These are phyloP conservation scores for Micronycteris hirsuta DNA, from an alignment of 2,113 vertebrate species.

Conservation along the genomic window DNA sequence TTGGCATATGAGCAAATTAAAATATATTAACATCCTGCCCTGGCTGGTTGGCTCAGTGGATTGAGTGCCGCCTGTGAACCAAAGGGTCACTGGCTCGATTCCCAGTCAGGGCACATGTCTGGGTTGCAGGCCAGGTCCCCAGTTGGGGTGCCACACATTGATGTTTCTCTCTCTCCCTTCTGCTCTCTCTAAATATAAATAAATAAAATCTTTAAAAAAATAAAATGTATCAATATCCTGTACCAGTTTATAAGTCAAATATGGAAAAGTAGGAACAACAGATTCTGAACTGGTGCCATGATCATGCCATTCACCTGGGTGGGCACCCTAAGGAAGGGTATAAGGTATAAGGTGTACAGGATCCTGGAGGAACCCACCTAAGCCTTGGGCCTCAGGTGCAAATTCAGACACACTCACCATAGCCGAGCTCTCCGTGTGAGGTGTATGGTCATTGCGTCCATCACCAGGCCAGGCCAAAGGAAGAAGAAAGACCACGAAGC, in stretches of 20 bases:
- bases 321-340: background rate
- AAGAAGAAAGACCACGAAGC: background rate
- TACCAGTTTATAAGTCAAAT: background rate
- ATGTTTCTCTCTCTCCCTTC: no score
- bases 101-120: no score
- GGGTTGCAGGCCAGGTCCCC: no score
- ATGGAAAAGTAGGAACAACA: background rate
- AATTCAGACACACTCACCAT: background rate
- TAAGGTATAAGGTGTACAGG: background rate
- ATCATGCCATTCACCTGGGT: background rate
- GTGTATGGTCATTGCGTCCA: accelerated
- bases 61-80: no score
- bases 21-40: background rate
- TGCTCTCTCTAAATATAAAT: no score
- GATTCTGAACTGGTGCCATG: background rate
- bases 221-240: background rate
- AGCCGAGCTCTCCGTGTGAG: background rate
- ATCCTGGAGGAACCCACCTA: background rate
- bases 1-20: conserved; percentile 18
- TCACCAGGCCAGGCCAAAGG: background rate
- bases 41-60: no score
- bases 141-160: no score
- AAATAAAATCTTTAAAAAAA: no score
- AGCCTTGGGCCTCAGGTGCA: background rate
- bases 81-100: no score